Percentiles rank a stretch among this genome's conserved stretches.
Conservation (phyloP, 2,888 invertebrate species). For the Polymixis lichenea region DNA sequence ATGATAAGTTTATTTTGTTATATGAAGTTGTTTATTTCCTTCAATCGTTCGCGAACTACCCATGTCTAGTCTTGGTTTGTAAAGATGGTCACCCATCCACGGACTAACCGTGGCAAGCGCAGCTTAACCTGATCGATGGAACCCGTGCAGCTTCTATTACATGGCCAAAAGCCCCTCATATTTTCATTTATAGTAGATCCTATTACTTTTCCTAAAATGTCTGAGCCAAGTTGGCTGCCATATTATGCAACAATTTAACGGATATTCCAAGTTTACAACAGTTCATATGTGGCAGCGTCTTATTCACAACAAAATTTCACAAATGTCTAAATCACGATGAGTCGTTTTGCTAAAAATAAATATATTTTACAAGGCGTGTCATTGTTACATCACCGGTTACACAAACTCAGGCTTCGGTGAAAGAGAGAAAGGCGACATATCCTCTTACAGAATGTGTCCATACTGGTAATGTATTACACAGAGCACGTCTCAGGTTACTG, state of each 20-base stretch:
- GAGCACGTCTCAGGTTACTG: conserved; percentile 30
- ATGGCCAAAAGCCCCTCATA: no score
- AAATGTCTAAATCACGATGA: conserved; percentile 41
- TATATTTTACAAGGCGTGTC: conserved; percentile 48
- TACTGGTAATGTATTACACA: conserved; percentile 27
- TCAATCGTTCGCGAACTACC: no score
- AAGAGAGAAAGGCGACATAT: conserved; percentile 57
- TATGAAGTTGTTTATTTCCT: no score
- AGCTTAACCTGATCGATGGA: no score
- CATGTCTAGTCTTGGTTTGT: no score
- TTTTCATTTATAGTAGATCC: no score
- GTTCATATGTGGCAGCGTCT: neutral
- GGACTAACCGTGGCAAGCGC: no score
- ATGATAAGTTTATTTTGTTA: no score
- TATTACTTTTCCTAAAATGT: neutral
- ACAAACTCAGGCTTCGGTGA: conserved; percentile 28
- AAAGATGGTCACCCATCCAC: no score
- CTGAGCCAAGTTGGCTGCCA: neutral
- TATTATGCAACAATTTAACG: conserved; percentile 24
- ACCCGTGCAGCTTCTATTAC: no score
- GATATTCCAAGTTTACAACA: neutral
- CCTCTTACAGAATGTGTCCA: conserved; percentile 48
- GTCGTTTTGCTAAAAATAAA: conserved; percentile 47
- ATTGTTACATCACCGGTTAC: conserved; percentile 52
- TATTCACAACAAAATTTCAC: conserved; percentile 31